These are phyloP conservation scores for Chamaedrilus cognettii DNA, from an alignment of 2,888 invertebrate species.

Conservation along the genomic window DNA sequence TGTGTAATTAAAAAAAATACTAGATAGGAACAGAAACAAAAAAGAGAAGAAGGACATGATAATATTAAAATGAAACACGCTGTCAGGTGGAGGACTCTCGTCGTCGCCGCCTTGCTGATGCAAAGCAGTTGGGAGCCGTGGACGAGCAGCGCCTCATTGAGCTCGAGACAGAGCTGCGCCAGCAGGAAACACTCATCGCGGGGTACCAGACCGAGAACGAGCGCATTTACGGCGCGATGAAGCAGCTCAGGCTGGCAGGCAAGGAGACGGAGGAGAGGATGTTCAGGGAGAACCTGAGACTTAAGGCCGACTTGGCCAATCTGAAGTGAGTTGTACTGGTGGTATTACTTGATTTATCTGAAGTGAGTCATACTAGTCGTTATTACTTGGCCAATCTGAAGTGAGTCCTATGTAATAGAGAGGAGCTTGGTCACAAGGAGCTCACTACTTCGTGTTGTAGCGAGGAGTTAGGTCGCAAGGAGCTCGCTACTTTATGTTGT, in stretches of 20 bases:
- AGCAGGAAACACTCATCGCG: constrained; percentile 54
- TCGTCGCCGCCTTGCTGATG: constrained; percentile 4
- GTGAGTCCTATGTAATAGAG: too few species aligned
- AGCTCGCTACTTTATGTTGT: too few species aligned
- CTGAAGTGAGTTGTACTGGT: not conserved
- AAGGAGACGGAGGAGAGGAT: constrained; percentile 53
- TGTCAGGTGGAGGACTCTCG: constrained; percentile 10
- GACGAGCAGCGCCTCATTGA: constrained; percentile 42
- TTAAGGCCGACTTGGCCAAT: constrained; percentile 40
- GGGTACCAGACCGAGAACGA: constrained; percentile 54
- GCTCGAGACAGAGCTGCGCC: constrained; percentile 51
- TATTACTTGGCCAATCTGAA: constrained; percentile 43
- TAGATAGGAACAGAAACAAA: not conserved
- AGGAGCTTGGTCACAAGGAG: not conserved
- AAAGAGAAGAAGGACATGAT: not conserved
- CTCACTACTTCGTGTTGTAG: too few species aligned
- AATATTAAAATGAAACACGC: not conserved
- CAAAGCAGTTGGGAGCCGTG: constrained; percentile 20
- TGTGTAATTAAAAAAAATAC: not conserved
- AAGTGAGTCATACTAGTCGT: not conserved
- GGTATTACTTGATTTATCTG: not conserved
- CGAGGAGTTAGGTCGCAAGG: too few species aligned
- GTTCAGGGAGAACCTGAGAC: constrained; percentile 55
- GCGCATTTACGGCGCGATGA: constrained; percentile 52
- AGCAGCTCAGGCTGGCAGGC: constrained; percentile 44